Evolutionary conservation across 2,113 vertebrate species (phyloP).

Genomic region (Cyprinodon brontotheroides): DNA sequence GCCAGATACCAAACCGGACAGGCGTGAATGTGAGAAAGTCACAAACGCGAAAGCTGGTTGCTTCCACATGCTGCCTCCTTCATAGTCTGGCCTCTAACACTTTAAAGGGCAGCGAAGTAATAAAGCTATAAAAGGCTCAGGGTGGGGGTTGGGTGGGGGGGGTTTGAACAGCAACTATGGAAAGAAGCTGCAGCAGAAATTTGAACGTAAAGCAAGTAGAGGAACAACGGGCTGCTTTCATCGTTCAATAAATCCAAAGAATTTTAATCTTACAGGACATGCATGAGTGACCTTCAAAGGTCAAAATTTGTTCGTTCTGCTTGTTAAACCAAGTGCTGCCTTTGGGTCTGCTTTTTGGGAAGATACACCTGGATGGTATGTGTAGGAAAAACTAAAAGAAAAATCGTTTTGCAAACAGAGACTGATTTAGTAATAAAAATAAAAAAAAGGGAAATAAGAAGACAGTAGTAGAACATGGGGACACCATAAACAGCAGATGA

Average conservation of each 20-base stretch:
- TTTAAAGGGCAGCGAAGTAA: conserved; percentile 16
- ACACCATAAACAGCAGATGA: conserved; percentile 11
- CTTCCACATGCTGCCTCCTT: conserved; percentile 12
- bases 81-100: conserved; percentile 36
- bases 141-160: conserved; percentile 13
- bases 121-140: conserved; percentile 48
- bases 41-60: conserved; percentile 22
- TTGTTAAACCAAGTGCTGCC: conserved; percentile 14
- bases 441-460: not conserved
- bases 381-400: conserved; percentile 7
- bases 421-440: not conserved
- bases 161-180: conserved; percentile 3
- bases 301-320: conserved; percentile 18
- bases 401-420: not conserved
- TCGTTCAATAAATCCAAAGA: not conserved
- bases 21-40: conserved; percentile 32
- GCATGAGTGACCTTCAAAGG: conserved; percentile 1
- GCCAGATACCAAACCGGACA: conserved; percentile 31
- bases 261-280: conserved; percentile 9
- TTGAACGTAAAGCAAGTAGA: conserved; percentile 3
- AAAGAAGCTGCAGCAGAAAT: conserved; percentile 19
- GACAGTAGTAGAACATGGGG: not conserved
- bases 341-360: conserved; percentile 6
- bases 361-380: conserved; percentile 35
- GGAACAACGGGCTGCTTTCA: conserved; percentile 9